phyloP scores from a whole-genome alignment of 2,797 vertebrate species.

The Scomberomorus guttatus region DNA sequence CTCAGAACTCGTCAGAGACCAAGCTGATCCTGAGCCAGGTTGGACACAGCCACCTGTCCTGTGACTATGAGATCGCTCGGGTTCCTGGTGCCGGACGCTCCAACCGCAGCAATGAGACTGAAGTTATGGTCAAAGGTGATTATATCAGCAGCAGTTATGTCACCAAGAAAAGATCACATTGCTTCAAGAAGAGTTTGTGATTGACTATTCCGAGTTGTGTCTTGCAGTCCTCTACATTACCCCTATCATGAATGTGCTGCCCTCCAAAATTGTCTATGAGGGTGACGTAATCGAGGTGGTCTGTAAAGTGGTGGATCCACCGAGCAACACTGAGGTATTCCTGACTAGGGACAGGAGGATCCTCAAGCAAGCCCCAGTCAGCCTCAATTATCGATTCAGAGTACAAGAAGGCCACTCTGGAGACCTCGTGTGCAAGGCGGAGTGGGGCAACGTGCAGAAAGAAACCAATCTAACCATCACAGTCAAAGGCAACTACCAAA shows the following conservation, averaged over 20 bases:
- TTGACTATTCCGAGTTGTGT: constrained; percentile 38
- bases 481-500: constrained; percentile 69
- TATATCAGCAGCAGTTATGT: not conserved
- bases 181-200: not conserved
- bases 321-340: constrained; percentile 61
- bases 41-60: constrained; percentile 68
- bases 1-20: constrained; percentile 50
- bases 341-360: constrained; percentile 64
- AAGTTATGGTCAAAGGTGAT: constrained; percentile 76
- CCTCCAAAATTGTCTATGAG: constrained; percentile 59
- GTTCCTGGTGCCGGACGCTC: constrained; percentile 56
- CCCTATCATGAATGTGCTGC: constrained; percentile 71
- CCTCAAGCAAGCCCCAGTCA: constrained; percentile 30
- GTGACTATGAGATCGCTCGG: constrained; percentile 69
- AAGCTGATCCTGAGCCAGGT: constrained; percentile 39
- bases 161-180: not conserved
- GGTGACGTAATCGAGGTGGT: constrained; percentile 71
- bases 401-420: constrained; percentile 65
- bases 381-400: constrained; percentile 45
- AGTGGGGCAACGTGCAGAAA: constrained; percentile 72
- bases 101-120: constrained; percentile 66
- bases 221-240: constrained; percentile 73
- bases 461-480: constrained; percentile 42
- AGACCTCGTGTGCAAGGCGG: constrained; percentile 79
- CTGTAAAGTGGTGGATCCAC: constrained; percentile 62